Evolutionary conservation across 2,113 vertebrate genomes (phyloP).

Genomic region (Lampris megalopsis): DNA sequence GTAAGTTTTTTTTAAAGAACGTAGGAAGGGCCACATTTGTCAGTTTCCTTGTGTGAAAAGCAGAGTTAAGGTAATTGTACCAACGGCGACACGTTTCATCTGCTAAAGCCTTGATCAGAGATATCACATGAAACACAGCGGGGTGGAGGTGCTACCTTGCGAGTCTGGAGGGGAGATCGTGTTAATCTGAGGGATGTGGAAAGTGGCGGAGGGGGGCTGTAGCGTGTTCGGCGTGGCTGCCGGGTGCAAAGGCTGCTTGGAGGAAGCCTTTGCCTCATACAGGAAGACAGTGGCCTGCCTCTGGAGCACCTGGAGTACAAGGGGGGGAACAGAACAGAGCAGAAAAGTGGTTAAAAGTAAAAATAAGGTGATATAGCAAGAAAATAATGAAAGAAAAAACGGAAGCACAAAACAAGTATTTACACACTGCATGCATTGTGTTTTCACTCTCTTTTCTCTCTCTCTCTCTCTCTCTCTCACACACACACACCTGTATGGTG

Average conservation of each 20-base stretch:
- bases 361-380: neutral
- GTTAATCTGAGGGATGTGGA: conserved; percentile 72
- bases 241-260: conserved; percentile 80
- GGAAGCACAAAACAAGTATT: no score
- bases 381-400: neutral
- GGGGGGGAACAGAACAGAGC: neutral
- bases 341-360: neutral
- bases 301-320: conserved; percentile 82
- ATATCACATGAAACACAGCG: no score
- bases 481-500: conserved; percentile 85
- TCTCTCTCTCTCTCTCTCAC: no score
- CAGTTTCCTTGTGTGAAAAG: no score
- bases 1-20: no score
- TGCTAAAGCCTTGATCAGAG: neutral
- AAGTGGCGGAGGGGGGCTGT: conserved; percentile 57
- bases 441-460: no score
- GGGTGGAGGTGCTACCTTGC: conserved; percentile 53
- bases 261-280: conserved; percentile 79
- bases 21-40: no score
- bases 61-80: no score
- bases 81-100: no score
- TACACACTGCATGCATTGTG: no score
- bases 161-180: conserved; percentile 54
- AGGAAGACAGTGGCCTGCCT: conserved; percentile 93
- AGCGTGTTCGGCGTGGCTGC: conserved; percentile 57